Conservation (phyloP, 2,888 invertebrate species). For the Liposcelis brunnea region DNA sequence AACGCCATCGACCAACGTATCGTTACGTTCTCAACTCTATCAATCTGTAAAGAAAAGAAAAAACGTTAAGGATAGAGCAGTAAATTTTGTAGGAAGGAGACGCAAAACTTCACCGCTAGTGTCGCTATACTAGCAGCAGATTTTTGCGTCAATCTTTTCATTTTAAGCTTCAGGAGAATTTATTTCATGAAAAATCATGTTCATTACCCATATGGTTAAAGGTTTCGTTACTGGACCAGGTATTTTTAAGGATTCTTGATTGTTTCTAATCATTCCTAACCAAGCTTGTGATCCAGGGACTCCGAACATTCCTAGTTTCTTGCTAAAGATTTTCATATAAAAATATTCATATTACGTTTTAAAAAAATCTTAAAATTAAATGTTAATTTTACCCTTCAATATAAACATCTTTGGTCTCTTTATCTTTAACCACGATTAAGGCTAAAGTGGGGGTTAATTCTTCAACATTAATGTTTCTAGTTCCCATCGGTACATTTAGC, state of each 20-base stretch:
- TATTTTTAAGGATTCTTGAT: slow-evolving; percentile 27
- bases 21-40: slow-evolving; percentile 19
- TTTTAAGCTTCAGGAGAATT: no score
- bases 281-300: slow-evolving; percentile 24
- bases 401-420: no score
- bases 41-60: slow-evolving; percentile 2
- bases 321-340: slow-evolving; percentile 23
- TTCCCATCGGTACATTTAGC: slow-evolving; percentile 37
- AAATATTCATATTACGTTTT: slow-evolving; percentile 8
- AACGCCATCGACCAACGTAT: slow-evolving; percentile 71
- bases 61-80: background rate
- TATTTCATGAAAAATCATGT: no score
- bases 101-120: slow-evolving; percentile 10
- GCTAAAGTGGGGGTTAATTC: slow-evolving; percentile 30
- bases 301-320: slow-evolving; percentile 24
- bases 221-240: slow-evolving; percentile 32
- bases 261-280: slow-evolving; percentile 24
- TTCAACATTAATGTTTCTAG: slow-evolving; percentile 39
- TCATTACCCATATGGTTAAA: slow-evolving; percentile 29
- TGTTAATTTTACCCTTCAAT: no score
- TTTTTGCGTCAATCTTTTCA: no score
- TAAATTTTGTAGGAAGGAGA: background rate
- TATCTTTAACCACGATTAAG: slow-evolving; percentile 26
- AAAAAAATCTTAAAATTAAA: no score
- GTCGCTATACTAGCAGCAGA: no score